Evolutionary conservation across 2,888 invertebrate species (phyloP).

Genomic region (Pristionchus entomophagus): DNA sequence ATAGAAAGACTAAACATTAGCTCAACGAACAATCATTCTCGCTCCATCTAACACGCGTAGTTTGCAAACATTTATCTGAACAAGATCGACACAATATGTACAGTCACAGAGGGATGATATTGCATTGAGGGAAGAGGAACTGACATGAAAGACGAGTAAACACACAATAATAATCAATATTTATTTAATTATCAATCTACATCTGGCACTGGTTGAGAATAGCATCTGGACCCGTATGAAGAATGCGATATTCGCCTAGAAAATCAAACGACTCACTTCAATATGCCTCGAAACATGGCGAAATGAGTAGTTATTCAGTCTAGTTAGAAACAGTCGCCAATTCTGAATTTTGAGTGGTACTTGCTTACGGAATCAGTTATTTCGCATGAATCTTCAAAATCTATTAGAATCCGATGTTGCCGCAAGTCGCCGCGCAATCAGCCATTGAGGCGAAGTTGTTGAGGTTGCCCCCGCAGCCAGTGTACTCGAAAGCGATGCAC

Average conservation of each 20-base stretch:
- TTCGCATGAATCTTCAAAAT: too few relatives aligned
- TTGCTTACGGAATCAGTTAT: too few relatives aligned
- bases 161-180: slow-evolving; percentile 4
- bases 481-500: slow-evolving; percentile 74
- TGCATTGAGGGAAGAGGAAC: not conserved
- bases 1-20: too few relatives aligned
- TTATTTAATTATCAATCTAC: not conserved
- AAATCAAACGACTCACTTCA: not conserved
- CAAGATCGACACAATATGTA: slow-evolving; percentile 26
- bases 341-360: too few relatives aligned
- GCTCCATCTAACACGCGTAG: too few relatives aligned
- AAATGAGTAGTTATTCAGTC: not conserved
- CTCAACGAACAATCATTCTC: too few relatives aligned
- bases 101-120: not conserved
- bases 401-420: slow-evolving; percentile 68
- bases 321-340: not conserved
- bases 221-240: not conserved
- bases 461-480: slow-evolving; percentile 74
- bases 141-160: not conserved
- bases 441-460: slow-evolving; percentile 74
- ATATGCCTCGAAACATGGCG: not conserved
- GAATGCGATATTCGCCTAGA: not conserved
- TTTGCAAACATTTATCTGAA: not conserved
- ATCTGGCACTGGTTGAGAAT: not conserved
- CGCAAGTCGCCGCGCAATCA: slow-evolving; percentile 72